Base-by-base conservation (phyloP, 2,888 invertebrate species). In the Lymantria dispar region DNA sequence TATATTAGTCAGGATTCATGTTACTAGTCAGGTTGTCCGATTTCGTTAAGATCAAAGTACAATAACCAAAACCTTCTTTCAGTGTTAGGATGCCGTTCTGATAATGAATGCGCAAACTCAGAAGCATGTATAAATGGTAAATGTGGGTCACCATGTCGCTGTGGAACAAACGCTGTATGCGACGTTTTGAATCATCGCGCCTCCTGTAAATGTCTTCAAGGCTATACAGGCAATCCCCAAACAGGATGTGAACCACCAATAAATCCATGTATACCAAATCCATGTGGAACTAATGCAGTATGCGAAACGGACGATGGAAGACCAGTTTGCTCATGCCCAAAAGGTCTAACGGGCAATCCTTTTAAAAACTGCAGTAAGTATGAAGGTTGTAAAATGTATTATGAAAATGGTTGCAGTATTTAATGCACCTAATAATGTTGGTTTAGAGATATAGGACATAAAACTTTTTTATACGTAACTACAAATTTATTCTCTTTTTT, bases 341-440 rank as follows among this genome's bases (percentile, higher is more conserved):
- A 96, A 81, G 97, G 97, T 56, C 90, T 96, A 58, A 97, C 97
- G 3, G 98, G 98, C 81, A 97, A 98, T 92, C 98, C 98, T 41
- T 97, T 97, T 79, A 94, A 95, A 76, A 95, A 94, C 85, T 97
- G 97, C 93, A 96, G 97, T 97, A 94, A 93, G 96, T 95, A 83
- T 54, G 12, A 33, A 22, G 22, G 22, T 33, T 33, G 33, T 1
- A 22, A 3, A 33, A 1, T 33, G 1, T 33, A 10, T 33, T 33
- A 8, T 7, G 8, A 7, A 8, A 33, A 33, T 33, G 33, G 33
- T 33, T 33, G 33, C 9, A 33, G 33, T 22, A 22, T 22, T 22
- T 22, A 22, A 33, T 33, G 30, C 8, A 30, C 7, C 30, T 30
- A 30, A 8, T 30, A n/a, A n/a, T n/a, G n/a, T n/a, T n/a, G n/a